Percentiles rank a stretch among this genome's conserved stretches.
Evolutionary conservation across 1,140 invertebrate genomes (phyloP).

Genomic region (Scaptomyza hsui): DNA sequence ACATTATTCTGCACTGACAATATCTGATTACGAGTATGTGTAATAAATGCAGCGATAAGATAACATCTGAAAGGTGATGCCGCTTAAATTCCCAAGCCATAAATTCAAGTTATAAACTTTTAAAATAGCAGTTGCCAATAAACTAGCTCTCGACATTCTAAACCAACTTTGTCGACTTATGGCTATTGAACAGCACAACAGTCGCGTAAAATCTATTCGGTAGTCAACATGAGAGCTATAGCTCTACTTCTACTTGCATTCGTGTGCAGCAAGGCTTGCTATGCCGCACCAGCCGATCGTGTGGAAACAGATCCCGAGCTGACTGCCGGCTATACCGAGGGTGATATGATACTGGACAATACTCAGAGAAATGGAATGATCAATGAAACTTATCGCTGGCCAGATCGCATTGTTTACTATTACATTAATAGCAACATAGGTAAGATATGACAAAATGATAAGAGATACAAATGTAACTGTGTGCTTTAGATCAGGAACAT

Average conservation of each 20-base stretch:
- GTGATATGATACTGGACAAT: slow-evolving; percentile 58
- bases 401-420: slow-evolving; percentile 86
- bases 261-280: neutral
- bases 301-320: slow-evolving; percentile 67
- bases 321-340: slow-evolving; percentile 62
- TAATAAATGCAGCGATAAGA: slow-evolving; percentile 23
- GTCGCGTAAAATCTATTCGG: neutral
- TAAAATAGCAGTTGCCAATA: neutral
- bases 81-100: slow-evolving; percentile 2
- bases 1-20: too few species aligned
- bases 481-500: slow-evolving; percentile 53
- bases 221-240: slow-evolving; percentile 27
- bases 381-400: slow-evolving; percentile 86
- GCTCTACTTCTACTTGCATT: neutral
- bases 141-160: slow-evolving; percentile 1
- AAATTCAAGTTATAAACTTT: slow-evolving; percentile 22
- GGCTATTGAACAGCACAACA: neutral
- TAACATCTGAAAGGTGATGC: slow-evolving; percentile 17
- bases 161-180: neutral
- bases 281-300: slow-evolving; percentile 41
- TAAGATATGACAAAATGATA: slow-evolving; percentile 4
- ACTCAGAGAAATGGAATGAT: slow-evolving; percentile 85
- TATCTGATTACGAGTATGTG: neutral
- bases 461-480: neutral
- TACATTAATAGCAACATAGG: slow-evolving; percentile 84